These are phyloP conservation scores for Chaetops frenatus DNA, from an alignment of 2,113 vertebrate species.

Conservation along the genomic window DNA sequence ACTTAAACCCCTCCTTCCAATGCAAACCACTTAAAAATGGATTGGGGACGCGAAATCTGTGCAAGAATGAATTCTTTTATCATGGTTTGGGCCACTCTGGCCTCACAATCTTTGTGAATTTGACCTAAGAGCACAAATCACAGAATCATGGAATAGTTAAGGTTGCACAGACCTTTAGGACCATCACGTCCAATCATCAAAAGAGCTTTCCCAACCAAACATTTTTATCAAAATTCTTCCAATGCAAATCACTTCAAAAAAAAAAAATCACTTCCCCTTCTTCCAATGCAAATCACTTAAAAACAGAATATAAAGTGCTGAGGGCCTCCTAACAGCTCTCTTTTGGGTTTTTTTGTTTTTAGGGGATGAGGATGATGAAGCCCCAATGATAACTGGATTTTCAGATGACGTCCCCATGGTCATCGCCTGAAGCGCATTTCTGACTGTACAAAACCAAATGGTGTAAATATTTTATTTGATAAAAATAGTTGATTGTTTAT, in stretches of 20 bases:
- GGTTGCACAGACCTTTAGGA: not conserved
- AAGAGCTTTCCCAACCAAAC: not conserved
- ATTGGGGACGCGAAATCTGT: accelerated
- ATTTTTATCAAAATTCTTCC: not conserved
- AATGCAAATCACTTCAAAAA: not conserved
- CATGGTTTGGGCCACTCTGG: not conserved
- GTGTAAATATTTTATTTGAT: slow-evolving; percentile 83
- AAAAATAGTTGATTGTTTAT: slow-evolving; percentile 80
- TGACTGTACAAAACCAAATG: slow-evolving; percentile 73
- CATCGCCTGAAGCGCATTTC: slow-evolving; percentile 82
- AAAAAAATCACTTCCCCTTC: not conserved
- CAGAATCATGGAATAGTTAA: accelerated
- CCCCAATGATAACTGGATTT: slow-evolving; percentile 97
- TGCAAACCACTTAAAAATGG: not conserved
- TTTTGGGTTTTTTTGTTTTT: slow-evolving; percentile 25
- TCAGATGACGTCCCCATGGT: slow-evolving; percentile 99
- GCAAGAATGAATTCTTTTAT: not conserved
- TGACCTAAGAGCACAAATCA: not conserved
- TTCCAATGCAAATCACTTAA: not conserved
- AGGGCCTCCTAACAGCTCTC: not conserved
- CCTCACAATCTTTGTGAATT: not conserved
- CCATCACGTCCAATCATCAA: not conserved
- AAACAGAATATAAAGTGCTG: not conserved
- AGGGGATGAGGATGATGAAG: slow-evolving; percentile 96
- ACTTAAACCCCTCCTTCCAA: not conserved